phyloP scores from a whole-genome alignment of 2,113 vertebrate genomes.

The Procapra przewalskii region DNA sequence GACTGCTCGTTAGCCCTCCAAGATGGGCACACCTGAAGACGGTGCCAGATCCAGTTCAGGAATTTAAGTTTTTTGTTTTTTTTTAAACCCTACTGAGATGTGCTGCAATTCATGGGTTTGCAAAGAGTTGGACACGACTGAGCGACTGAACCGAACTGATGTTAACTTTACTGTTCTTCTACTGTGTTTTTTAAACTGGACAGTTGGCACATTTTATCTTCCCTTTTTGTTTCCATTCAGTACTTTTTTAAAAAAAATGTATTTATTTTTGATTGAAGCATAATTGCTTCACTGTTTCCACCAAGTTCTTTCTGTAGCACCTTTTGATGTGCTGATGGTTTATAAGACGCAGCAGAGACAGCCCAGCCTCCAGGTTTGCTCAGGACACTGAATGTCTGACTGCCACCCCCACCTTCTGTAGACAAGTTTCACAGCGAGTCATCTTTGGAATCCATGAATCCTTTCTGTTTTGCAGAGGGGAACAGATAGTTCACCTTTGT shows the following conservation, averaged over 20 bases:
- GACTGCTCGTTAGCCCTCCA: accelerated
- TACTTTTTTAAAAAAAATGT: not conserved
- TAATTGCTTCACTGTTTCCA: not conserved
- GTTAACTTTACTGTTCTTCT: not conserved
- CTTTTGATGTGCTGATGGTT: not conserved
- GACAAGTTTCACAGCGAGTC: not conserved
- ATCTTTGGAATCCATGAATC: not conserved
- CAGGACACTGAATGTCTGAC: not conserved
- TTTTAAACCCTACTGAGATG: not conserved
- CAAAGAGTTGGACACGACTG: too few species aligned
- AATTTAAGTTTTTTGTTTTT: not conserved
- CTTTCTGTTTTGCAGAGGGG: not conserved
- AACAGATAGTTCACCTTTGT: not conserved
- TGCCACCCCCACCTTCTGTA: accelerated
- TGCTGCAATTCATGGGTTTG: too few species aligned
- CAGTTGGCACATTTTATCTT: not conserved
- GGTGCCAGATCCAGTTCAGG: not conserved
- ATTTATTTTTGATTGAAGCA: not conserved
- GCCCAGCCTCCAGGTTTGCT: not conserved
- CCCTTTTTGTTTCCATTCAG: not conserved
- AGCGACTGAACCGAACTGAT: not conserved
- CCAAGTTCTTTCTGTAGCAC: not conserved
- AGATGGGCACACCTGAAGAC: not conserved
- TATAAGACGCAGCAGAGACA: not conserved
- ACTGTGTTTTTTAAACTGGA: not conserved